Conservation (phyloP, 2,113 vertebrate genomes). For the Pseudopodoces humilis region DNA sequence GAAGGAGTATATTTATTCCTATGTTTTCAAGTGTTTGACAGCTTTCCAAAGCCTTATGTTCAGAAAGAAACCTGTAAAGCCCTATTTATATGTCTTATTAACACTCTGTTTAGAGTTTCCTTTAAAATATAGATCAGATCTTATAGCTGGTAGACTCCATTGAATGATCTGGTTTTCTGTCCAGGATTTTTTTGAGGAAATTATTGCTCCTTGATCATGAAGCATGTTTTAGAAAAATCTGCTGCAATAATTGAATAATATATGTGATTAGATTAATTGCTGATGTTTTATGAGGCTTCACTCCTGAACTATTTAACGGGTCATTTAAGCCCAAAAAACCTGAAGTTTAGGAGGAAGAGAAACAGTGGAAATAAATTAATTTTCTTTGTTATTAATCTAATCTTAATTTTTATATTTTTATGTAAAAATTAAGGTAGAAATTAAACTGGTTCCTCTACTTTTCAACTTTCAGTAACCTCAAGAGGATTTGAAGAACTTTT, state of each 20-base stretch:
- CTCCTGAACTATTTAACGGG: not conserved
- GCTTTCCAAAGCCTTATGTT: conserved; percentile 13
- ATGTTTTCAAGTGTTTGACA: not conserved
- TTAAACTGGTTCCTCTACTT: not conserved
- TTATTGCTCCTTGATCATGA: not conserved
- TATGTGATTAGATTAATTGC: not conserved
- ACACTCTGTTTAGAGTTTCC: not conserved
- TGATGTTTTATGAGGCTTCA: not conserved
- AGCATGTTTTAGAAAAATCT: not conserved
- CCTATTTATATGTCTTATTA: not conserved
- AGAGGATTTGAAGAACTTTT: not conserved
- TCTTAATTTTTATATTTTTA: not conserved
- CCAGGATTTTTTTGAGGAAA: not conserved
- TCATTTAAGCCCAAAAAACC: not conserved
- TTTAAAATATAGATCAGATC: not conserved
- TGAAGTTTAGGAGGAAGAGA: not conserved
- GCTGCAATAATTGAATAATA: not conserved
- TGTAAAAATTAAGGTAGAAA: not conserved
- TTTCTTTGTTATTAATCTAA: not conserved
- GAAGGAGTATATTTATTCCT: not conserved
- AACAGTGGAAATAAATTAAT: not conserved
- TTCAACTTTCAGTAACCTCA: not conserved
- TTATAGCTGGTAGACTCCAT: not conserved
- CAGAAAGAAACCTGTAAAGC: not conserved
- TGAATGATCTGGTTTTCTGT: not conserved